Base-by-base conservation (phyloP, 2,888 invertebrate genomes). In the Hylaea fasciaria region DNA sequence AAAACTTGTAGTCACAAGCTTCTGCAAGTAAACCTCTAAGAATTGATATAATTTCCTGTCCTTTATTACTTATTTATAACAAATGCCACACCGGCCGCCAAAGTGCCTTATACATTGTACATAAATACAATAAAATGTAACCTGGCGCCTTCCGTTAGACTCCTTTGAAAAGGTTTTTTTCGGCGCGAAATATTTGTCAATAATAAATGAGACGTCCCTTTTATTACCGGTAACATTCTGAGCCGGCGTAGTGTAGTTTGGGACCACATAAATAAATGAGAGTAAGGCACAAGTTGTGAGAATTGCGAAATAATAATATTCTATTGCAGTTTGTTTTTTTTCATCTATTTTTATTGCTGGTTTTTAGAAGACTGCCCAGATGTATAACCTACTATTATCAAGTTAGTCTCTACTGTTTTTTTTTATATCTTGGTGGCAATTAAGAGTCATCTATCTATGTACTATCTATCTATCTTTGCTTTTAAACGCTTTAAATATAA, bases 191-290 rank as follows among this genome's bases (percentile, higher is more conserved):
- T 91, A 91, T 91, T 91, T 91, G 89, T 91, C 88, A 91, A 91
- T 90, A 91, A 90, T 91, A 91, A 91, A 89, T 91, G 88, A 91
- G 91, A 89, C 87, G 89, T 91, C 82, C 87, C 77, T 87, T 91
- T 90, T 91, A 91, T 89, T 84, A 81, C 80, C 72, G 76, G 80
- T 77, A 85, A 85, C 83, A 83, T 86, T 85, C 82, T 83, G 81
- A 71, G 81, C 69, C 76, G 72, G 74, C 78, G 80, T 76, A 78
- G 77, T 80, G 76, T 76, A 81, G 82, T 80, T 81, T 80, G 79
- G 80, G 82, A 73, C 79, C 82, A 78, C 80, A 83, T 82, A 80
- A 82, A 85, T 87, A 83, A 78, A 80, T 77, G 76, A 70, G 71
- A 53, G 70, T 65, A 50, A 44, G 81, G 74, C 62, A 35, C 65